Evolutionary conservation across 2,888 invertebrate genomes (phyloP).

Genomic region (Mayetiola destructor): DNA sequence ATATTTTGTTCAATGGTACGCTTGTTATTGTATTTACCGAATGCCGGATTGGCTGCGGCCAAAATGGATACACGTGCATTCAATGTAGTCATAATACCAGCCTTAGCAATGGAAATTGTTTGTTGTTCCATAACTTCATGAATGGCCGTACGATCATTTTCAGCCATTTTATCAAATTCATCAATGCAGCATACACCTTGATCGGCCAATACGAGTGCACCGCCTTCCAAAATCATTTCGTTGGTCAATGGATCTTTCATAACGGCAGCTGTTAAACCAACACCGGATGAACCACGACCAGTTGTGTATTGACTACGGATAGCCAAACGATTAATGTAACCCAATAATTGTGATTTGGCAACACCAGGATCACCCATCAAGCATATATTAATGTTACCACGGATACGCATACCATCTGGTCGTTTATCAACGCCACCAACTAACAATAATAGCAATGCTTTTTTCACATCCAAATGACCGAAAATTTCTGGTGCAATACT

Average conservation of each 20-base stretch:
- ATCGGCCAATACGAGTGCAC: conserved; percentile 90
- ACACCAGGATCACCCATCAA: conserved; percentile 99
- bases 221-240: conserved; percentile 95
- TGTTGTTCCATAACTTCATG: conserved; percentile 99
- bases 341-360: conserved; percentile 92
- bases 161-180: conserved; percentile 99
- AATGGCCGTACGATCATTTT: conserved; percentile 84
- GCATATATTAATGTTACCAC: conserved; percentile 93
- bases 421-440: conserved; percentile 82
- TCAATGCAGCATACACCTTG: conserved; percentile 98
- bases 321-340: conserved; percentile 87
- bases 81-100: conserved; percentile 94
- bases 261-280: conserved; percentile 97
- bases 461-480: conserved; percentile 95
- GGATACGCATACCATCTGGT: conserved; percentile 94
- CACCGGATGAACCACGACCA: conserved; percentile 91
- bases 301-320: conserved; percentile 92
- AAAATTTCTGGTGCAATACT: conserved; percentile 98
- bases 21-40: conserved; percentile 93
- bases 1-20: conserved; percentile 93
- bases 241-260: conserved; percentile 95
- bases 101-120: conserved; percentile 97
- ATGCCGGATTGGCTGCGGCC: conserved; percentile 98
- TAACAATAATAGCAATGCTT: conserved; percentile 79
- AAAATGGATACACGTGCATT: conserved; percentile 96